Evolutionary conservation across 2,797 vertebrate genomes (phyloP).

Genomic region (Labroides dimidiatus): DNA sequence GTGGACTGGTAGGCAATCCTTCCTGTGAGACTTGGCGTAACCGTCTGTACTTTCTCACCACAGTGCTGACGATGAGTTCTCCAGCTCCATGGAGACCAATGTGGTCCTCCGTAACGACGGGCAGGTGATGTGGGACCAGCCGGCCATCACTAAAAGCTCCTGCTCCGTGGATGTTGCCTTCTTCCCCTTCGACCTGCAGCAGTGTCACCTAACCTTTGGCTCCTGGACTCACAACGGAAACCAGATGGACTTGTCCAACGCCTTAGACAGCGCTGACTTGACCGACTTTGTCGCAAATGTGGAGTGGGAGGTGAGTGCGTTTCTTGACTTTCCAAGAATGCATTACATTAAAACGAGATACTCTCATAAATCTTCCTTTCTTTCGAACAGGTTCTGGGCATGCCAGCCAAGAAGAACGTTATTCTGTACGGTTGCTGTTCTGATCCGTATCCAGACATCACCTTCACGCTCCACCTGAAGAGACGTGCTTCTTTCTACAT

Average conservation of each 20-base stretch:
- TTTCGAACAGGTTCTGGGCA: slow-evolving; percentile 83
- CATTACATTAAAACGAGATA: neutral
- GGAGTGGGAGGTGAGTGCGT: slow-evolving; percentile 87
- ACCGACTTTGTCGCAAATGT: slow-evolving; percentile 90
- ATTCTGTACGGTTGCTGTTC: slow-evolving; percentile 92
- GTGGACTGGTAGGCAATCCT: neutral
- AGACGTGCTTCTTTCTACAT: slow-evolving; percentile 92
- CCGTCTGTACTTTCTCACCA: neutral
- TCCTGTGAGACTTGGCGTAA: neutral
- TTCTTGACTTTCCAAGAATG: neutral
- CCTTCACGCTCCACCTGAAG: slow-evolving; percentile 89
- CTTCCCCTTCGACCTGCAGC: slow-evolving; percentile 92
- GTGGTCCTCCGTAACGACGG: slow-evolving; percentile 89
- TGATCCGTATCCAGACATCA: slow-evolving; percentile 93
- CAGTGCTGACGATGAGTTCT: slow-evolving; percentile 88
- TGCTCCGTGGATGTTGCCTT: slow-evolving; percentile 92
- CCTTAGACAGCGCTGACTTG: slow-evolving; percentile 82
- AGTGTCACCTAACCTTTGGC: slow-evolving; percentile 89
- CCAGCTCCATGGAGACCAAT: slow-evolving; percentile 90
- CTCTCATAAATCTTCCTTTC: fast-evolving
- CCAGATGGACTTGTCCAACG: slow-evolving; percentile 89
- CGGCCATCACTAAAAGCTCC: slow-evolving; percentile 93
- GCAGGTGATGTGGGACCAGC: slow-evolving; percentile 89
- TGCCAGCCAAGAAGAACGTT: slow-evolving; percentile 89
- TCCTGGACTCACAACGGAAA: slow-evolving; percentile 94